Evolutionary conservation across 1,140 invertebrate species (phyloP), one percentile per base, ranked within the genome.

Genomic region (Patella vulgata): DNA sequence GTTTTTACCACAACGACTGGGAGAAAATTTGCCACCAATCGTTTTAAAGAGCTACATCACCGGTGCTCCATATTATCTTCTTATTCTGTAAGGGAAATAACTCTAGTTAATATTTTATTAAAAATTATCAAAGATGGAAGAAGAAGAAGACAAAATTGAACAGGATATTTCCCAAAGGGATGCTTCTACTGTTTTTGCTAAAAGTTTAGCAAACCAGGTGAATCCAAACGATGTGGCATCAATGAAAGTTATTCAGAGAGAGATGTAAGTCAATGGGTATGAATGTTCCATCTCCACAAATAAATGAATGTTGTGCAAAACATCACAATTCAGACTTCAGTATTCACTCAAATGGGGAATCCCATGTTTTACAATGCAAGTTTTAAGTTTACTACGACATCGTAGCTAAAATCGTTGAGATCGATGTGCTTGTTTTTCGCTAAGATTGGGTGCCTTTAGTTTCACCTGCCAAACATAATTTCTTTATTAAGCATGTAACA

Each of bases 161-260:
- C 6, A 36, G 14, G 14, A 14, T 36, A 14, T 14, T 36, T 14
- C 33, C 5, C 6, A 36, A 14, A 5, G 14, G 33, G 14, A 36
- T 36, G 5, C 33, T 5, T 62, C 74, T 19, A 50, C 58, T 19
- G 59, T 60, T 33, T 73, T 78, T 43, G 71, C 75, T 17, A 50
- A 68, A 23, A 58, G 73, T 8, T 48, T 78, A 21, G 62, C 73
- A 36, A 65, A 66, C 17, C 75, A 78, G 62, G 69, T 78, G 9
- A 75, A 73, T 43, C 56, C 48, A 54, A 62, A 71, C 25, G 75
- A 78, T 59, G 65, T 78, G 11, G 51, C 31, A 19, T 61, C 63
- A 9, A 78, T 78, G 75, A 71, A 75, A 11, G 62, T 67, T 21
- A 53, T 70, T 47, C 75, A 78, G 48, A 57, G 67, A 63, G 75